Conservation (phyloP, 2,888 invertebrate genomes). For the Phyllotreta striolata region DNA sequence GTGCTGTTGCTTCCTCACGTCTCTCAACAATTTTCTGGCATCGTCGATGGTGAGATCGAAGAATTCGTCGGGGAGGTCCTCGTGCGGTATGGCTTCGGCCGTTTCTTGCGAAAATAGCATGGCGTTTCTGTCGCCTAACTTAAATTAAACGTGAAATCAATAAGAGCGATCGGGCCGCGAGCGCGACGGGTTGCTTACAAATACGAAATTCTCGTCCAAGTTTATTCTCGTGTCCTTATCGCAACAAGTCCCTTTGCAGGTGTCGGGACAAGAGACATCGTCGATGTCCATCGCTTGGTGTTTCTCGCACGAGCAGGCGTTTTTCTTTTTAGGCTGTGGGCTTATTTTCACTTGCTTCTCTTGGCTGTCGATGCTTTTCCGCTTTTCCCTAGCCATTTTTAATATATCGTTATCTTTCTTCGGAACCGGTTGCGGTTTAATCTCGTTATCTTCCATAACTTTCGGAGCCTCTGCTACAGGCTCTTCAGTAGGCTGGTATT, state of each 20-base stretch:
- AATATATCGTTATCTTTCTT: conserved; percentile 46
- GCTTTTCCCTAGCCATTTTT: conserved; percentile 49
- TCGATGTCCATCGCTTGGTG: conserved; percentile 39
- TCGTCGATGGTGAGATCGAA: conserved; percentile 87
- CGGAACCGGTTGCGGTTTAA: conserved; percentile 35
- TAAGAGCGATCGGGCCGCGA: too few species aligned
- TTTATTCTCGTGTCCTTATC: conserved; percentile 31
- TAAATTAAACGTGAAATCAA: conserved; percentile 49
- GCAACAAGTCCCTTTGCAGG: conserved; percentile 35
- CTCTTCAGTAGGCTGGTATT: conserved; percentile 42
- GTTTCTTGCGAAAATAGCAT: conserved; percentile 72
- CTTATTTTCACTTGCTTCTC: conserved; percentile 25
- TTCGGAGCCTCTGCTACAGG: not conserved
- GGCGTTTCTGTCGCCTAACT: conserved; percentile 80
- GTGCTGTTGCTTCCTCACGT: conserved; percentile 72
- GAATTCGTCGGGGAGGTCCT: conserved; percentile 86
- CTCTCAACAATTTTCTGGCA: conserved; percentile 76
- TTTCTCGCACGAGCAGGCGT: conserved; percentile 23
- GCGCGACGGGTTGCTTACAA: conserved; percentile 53
- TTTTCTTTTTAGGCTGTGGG: conserved; percentile 9
- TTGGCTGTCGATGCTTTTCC: conserved; percentile 41
- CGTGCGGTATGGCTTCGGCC: conserved; percentile 70
- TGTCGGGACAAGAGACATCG: conserved; percentile 21
- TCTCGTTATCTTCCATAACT: conserved; percentile 9
- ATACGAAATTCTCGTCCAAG: conserved; percentile 56